Percentiles rank a stretch among this genome's conserved stretches.
Evolutionary conservation across 1,140 invertebrate species (phyloP).

Genomic region (Meloidogyne chitwoodi): DNA sequence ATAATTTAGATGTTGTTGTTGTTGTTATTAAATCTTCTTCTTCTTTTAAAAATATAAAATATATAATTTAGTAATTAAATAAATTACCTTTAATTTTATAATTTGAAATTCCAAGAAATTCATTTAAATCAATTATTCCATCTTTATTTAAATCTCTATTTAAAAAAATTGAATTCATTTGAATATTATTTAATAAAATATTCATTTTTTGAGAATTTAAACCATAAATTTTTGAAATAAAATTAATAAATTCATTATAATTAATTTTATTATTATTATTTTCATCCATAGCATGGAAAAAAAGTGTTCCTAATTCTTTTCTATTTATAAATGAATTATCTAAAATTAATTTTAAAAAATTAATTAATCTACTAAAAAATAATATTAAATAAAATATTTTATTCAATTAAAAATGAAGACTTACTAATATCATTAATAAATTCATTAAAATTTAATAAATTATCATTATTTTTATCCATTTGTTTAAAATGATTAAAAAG

Average conservation of each 20-base stretch:
- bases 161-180: background rate
- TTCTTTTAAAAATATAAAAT: background rate
- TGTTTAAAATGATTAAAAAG: background rate
- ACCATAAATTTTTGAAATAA: background rate
- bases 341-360: background rate
- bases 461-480: background rate
- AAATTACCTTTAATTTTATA: background rate
- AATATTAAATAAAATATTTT: too few species aligned
- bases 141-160: background rate
- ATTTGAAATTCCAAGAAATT: background rate
- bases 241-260: background rate
- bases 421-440: background rate
- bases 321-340: background rate
- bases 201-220: background rate
- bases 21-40: background rate
- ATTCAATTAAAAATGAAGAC: background rate
- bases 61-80: too few species aligned
- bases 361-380: background rate
- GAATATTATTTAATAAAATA: background rate
- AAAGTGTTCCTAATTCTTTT: background rate
- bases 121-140: background rate
- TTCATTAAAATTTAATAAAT: background rate
- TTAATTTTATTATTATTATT: background rate
- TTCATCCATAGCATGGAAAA: background rate
- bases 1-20: background rate